phyloP scores from a whole-genome alignment of 1,140 invertebrate genomes.

The Gerris buenoi region DNA sequence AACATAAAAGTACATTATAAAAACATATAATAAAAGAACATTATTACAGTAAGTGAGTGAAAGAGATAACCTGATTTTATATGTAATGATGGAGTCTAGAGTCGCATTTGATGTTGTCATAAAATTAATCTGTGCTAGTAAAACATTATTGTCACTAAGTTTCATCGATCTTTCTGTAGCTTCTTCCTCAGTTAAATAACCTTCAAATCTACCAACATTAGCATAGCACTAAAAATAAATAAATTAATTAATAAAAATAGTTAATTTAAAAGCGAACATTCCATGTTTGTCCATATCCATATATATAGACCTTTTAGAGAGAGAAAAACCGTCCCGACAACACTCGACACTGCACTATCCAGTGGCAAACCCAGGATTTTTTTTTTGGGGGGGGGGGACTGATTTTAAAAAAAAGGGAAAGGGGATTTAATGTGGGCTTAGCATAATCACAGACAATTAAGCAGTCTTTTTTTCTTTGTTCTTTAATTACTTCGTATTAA shows the following conservation, averaged over 20 bases:
- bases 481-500: background rate
- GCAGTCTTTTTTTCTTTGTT: too few relatives aligned
- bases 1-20: too few relatives aligned
- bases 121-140: constrained; percentile 34
- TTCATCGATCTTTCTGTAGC: constrained; percentile 28
- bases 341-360: background rate
- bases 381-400: too few relatives aligned
- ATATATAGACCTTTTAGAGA: too few relatives aligned
- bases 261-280: background rate
- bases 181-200: constrained; percentile 31
- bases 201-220: constrained; percentile 36
- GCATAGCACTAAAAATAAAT: constrained; percentile 42
- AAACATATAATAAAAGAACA: too few relatives aligned
- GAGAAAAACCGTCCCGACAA: background rate
- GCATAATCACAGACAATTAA: too few relatives aligned
- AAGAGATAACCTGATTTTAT: constrained; percentile 13
- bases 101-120: constrained; percentile 9
- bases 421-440: too few relatives aligned
- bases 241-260: too few relatives aligned
- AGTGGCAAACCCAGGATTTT: background rate
- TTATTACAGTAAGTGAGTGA: too few relatives aligned
- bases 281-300: background rate
- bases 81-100: constrained; percentile 4
- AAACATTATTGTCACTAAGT: constrained; percentile 27
- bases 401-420: too few relatives aligned